Evolutionary conservation across 2,888 invertebrate genomes (phyloP), one percentile per base, ranked within the genome.

Genomic region (Caenorhabditis sp.): DNA sequence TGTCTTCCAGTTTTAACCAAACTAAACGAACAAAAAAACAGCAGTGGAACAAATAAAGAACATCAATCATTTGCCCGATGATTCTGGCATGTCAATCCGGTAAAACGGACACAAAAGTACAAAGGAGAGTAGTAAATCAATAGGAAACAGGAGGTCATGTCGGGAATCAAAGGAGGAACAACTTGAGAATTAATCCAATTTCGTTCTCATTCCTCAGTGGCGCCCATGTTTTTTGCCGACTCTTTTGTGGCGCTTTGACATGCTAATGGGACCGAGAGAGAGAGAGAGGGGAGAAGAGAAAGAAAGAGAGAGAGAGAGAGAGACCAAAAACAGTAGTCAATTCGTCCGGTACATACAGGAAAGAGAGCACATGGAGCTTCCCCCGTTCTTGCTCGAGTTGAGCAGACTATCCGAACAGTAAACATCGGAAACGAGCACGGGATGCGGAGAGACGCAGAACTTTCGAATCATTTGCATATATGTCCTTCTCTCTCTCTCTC

Each of bases 341-440:
- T 9, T 13, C 11, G 35, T 2, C 11, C 11, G 35, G 35, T 9
- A 13, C 2, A 35, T 13, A 35, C 11, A 35, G 35, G 11, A 35
- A 9, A 35, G 13, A 13, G 35, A 35, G 35, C 35, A 35, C 35
- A 35, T 35, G 35, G 35, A 35, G 35, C 13, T 35, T 9, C 35
- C 9, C 11, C 9, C 35, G 11, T 13, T 9, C 35, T 3, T 9
- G 9, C 35, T 3, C 13, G 30, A 15, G 30, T n/a, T n/a, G n/a
- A n/a, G 46, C 50, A 62, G 55, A 50, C 37, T 50, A 65, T 56
- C 62, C 50, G 43, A 45, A 59, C 37, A 39, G 53, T 56, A 56
- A 73, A 62, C 22, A 46, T 17, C 11, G 13, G 7, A 37, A 20
- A 8, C 15, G 30, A 32, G 24, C n/a, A 7, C 20, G 0, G 17